Evolutionary conservation across 2,113 vertebrate species (phyloP).

Genomic region (Diadophis punctatus): DNA sequence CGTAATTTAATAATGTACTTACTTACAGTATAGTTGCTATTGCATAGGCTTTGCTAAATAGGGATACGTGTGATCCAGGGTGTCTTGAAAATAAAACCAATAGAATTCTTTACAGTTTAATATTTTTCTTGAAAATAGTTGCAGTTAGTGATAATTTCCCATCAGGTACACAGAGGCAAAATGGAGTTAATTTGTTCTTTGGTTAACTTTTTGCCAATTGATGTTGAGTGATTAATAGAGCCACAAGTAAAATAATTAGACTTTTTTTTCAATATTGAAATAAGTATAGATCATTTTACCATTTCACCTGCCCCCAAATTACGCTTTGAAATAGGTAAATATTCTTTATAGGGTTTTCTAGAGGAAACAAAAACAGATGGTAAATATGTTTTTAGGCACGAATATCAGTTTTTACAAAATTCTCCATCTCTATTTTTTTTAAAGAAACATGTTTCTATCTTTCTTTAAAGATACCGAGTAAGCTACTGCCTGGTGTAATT

Average conservation of each 20-base stretch:
- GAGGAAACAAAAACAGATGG: not conserved
- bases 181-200: not conserved
- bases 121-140: not conserved
- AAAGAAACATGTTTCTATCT: not conserved
- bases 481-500: fast-evolving
- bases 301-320: not conserved
- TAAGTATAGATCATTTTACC: not conserved
- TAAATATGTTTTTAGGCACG: not conserved
- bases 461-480: not conserved
- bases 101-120: not conserved
- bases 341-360: not conserved
- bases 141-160: not conserved
- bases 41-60: not conserved
- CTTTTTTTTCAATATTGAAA: not conserved
- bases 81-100: not conserved
- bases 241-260: not conserved
- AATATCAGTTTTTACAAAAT: not conserved
- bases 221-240: not conserved
- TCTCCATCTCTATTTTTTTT: not conserved
- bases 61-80: not conserved
- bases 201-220: not conserved
- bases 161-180: not conserved
- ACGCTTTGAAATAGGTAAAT: not conserved
- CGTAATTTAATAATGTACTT: not conserved
- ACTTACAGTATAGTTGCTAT: not conserved